Evolutionary conservation across 2,888 invertebrate species (phyloP).

Genomic region (Ormyrus pomaceus): DNA sequence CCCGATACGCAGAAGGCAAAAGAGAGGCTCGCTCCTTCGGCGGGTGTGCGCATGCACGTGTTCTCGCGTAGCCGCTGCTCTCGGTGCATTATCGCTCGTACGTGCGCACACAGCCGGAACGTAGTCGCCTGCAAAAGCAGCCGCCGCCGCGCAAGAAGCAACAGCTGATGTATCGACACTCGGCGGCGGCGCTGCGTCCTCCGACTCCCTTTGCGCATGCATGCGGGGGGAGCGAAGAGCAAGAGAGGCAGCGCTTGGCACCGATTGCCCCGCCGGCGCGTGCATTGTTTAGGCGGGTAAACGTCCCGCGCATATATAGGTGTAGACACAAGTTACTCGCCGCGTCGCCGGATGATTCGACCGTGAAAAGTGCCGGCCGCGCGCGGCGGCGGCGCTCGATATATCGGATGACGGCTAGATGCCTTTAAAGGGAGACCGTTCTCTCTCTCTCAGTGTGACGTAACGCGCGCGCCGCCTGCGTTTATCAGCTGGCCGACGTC

Average conservation of each 20-base stretch:
- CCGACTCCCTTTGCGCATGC: too few species aligned
- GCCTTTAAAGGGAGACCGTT: too few species aligned
- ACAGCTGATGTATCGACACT: constrained; percentile 36
- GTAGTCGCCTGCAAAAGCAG: neutral
- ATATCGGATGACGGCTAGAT: neutral
- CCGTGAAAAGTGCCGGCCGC: constrained; percentile 41
- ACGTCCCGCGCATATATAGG: too few species aligned
- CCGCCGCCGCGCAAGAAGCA: constrained; percentile 10
- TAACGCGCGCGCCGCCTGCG: too few species aligned
- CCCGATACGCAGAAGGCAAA: neutral
- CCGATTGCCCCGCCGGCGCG: neutral
- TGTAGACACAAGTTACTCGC: neutral
- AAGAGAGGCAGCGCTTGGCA: too few species aligned
- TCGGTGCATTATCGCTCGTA: neutral
- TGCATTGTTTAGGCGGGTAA: neutral
- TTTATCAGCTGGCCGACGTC: too few species aligned
- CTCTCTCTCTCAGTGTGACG: too few species aligned
- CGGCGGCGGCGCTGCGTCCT: too few species aligned
- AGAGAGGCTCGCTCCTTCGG: neutral
- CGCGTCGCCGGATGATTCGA: constrained; percentile 17
- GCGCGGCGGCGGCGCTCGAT: constrained; percentile 19
- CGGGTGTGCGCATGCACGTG: constrained; percentile 16
- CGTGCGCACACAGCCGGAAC: too few species aligned
- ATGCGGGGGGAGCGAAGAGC: too few species aligned
- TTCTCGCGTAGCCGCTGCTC: neutral